Evolutionary conservation across 2,888 invertebrate genomes (phyloP).

Genomic region (Calliopum simillimum): DNA sequence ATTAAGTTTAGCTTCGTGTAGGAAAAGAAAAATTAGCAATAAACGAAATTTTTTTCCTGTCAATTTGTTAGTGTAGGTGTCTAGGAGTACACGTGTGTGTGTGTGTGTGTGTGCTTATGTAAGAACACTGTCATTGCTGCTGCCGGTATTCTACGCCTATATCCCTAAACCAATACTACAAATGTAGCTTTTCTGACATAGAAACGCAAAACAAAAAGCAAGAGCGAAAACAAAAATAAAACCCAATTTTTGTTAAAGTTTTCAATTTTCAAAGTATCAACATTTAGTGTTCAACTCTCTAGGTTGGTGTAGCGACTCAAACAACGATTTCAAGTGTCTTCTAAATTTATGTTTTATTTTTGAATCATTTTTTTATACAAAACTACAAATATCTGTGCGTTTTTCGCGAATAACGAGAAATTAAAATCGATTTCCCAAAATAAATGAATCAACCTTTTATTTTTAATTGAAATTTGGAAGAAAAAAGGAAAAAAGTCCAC

Average conservation of each 20-base stretch:
- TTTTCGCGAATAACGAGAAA: constrained; percentile 5
- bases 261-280: not conserved
- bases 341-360: constrained; percentile 7
- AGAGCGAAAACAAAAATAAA: not conserved
- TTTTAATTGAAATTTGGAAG: no score
- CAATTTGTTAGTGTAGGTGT: not conserved
- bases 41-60: not conserved
- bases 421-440: no score
- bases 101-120: no score
- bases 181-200: no score
- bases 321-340: constrained; percentile 46
- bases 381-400: no score
- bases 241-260: not conserved
- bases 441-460: no score
- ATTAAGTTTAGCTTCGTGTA: no score
- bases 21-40: constrained; percentile 1
- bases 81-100: not conserved
- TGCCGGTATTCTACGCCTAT: no score
- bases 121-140: no score
- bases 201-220: not conserved
- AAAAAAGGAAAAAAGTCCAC: no score
- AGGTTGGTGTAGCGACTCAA: constrained; percentile 27
- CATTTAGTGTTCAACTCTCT: constrained; percentile 30
- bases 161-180: no score
- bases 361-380: no score